Conservation (phyloP, 2,113 vertebrate genomes). For the Takifugu bimaculatus region DNA sequence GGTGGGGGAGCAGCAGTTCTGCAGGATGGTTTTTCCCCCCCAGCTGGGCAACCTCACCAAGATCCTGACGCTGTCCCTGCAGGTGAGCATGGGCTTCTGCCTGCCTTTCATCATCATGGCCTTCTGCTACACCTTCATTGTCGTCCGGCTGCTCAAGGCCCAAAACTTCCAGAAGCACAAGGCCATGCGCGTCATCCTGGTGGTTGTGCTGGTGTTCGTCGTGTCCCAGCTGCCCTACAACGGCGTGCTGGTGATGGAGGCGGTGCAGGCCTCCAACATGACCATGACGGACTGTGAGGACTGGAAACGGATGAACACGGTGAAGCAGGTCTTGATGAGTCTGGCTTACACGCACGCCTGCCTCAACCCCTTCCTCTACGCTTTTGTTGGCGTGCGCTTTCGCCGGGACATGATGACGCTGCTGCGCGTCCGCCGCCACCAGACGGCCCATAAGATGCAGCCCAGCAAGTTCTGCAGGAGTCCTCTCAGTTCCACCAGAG, state of each 20-base stretch:
- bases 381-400: constrained; percentile 82
- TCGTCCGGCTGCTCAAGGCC: constrained; percentile 77
- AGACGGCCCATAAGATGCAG: neutral
- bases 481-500: constrained; percentile 20
- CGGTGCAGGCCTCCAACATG: constrained; percentile 54
- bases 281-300: constrained; percentile 62
- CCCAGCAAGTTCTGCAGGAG: constrained; percentile 12
- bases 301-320: constrained; percentile 55
- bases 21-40: constrained; percentile 72
- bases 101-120: constrained; percentile 81
- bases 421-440: constrained; percentile 44
- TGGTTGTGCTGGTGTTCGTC: constrained; percentile 78
- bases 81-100: constrained; percentile 82
- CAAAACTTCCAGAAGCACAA: constrained; percentile 83
- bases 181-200: constrained; percentile 80
- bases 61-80: constrained; percentile 70
- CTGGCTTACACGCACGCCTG: constrained; percentile 85
- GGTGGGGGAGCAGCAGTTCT: constrained; percentile 7
- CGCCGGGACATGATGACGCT: constrained; percentile 70
- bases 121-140: constrained; percentile 81
- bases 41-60: constrained; percentile 57
- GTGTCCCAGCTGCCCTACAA: constrained; percentile 85
- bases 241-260: constrained; percentile 74
- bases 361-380: constrained; percentile 87
- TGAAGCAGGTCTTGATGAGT: constrained; percentile 78